Evolutionary conservation across 2,797 vertebrate genomes (phyloP), one percentile per base, ranked within the genome.

Genomic region (Heterohyrax brucei): DNA sequence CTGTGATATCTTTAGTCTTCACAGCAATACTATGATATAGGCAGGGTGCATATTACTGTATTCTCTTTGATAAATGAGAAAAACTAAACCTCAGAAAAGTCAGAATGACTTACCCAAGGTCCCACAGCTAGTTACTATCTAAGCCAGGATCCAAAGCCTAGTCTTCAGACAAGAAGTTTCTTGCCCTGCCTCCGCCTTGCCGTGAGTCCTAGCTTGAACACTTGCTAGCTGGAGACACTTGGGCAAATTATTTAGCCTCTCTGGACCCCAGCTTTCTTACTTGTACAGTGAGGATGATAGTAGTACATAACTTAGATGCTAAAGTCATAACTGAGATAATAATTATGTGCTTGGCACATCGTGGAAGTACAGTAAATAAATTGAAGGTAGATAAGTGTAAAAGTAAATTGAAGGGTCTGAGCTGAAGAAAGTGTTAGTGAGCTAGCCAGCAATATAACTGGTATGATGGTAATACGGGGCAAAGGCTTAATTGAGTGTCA

Each of bases 41-140:
- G 48, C 84, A 85, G 84, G 61, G 33, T 66, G 64, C 13, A 8
- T 28, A 1, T 56, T 61, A 61, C 18, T 64, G 30, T 46, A 39
- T 39, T 39, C n/a, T 19, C 48, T 97, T 62, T 82, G 70, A 39
- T 22, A 85, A 81, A 78, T 59, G 76, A 79, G 87, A 95, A 80
- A 80, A 81, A 78, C 22, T 19, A 48, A 89, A 86, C 19, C 78
- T 93, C 61, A 64, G 83, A 44, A 39, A 82, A 78, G 33, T 64
- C 86, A 81, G 75, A 81, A 26, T 33, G 8, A 48, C 33, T 88
- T 82, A 46, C 56, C 24, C 7, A 79, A 8, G 50, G 8, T 70
- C 68, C 73, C 61, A 50, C 24, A 14, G 39, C 62, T 79, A 48
- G 61, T 93, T 66, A n/a, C 87, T 61, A 1, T 77, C 77, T 91